Base-by-base conservation (phyloP, 2,888 invertebrate genomes). In the Poecilobothrus nobilitatus region DNA sequence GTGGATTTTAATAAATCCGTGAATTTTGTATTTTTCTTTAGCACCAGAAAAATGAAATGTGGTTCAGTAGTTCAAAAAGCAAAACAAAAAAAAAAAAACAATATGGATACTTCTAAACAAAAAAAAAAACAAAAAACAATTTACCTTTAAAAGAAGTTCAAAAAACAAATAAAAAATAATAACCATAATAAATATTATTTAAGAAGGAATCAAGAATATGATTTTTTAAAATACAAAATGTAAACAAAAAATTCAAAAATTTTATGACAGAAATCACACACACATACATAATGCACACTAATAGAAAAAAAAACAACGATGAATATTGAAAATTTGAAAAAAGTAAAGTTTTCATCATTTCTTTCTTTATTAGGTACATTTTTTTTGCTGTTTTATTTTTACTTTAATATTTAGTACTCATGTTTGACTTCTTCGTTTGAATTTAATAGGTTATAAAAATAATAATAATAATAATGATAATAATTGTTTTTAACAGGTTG, bases 401-500 rank as follows among this genome's bases (percentile, higher is more conserved):
- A 53, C 2, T 53, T 53, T 37, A 12, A 8, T 37, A 10, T 37
- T n/a, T n/a, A n/a, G 27, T 27, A 27, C 27, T 27, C 27, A 4
- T 27, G 27, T 27, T 27, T 27, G 27, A 27, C 27, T 27, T 27
- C 27, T 41, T 9, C 15, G 41, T 41, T 53, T 53, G 6, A 53
- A 6, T 53, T 53, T 53, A 18, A 53, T 53, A 53, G 53, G 53
- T 53, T 53, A 53, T 53, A 53, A 53, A n/a, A n/a, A n/a, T 53
- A 53, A 53, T 18, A 53, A 18, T 18, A 53, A 53, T n/a, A 53
- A 53, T 18, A 18, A 53, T n/a, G 18, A 53, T 18, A 53, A 53
- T 53, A 53, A 53, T 53, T 53, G 53, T 53, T 53, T 27, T 53
- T 53, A 53, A 53, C 53, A 53, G 53, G 53, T 53, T 53, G 53